phyloP scores from a whole-genome alignment of 2,888 invertebrate species.

The Alsophila aescularia region DNA sequence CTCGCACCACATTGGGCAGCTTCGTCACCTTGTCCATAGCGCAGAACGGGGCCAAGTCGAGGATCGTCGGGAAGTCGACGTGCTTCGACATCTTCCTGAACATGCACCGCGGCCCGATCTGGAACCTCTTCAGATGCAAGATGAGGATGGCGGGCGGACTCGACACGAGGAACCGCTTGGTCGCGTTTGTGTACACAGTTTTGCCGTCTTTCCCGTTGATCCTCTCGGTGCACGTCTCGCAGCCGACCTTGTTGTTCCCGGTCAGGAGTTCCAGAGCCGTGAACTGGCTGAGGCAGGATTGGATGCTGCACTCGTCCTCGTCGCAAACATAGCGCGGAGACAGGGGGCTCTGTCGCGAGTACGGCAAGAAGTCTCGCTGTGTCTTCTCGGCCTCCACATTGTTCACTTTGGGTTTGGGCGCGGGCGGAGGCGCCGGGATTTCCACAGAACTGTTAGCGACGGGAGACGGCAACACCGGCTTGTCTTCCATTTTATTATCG shows the following conservation, averaged over 20 bases:
- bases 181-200: constrained; percentile 91
- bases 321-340: constrained; percentile 89
- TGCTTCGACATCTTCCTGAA: constrained; percentile 93
- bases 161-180: constrained; percentile 93
- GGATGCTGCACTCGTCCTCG: constrained; percentile 92
- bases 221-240: constrained; percentile 94
- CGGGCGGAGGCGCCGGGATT: constrained; percentile 50
- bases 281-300: constrained; percentile 96
- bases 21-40: constrained; percentile 87
- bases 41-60: constrained; percentile 97
- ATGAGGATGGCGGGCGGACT: constrained; percentile 97
- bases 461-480: constrained; percentile 58
- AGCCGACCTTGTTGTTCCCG: constrained; percentile 96
- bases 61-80: constrained; percentile 92
- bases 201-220: constrained; percentile 88
- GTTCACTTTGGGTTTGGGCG: constrained; percentile 59
- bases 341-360: constrained; percentile 77
- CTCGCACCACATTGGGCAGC: constrained; percentile 85
- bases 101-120: constrained; percentile 89
- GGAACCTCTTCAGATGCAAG: constrained; percentile 97
- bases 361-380: constrained; percentile 62
- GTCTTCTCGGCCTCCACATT: constrained; percentile 63
- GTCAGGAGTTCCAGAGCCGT: constrained; percentile 95
- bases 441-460: constrained; percentile 44
- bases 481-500: constrained; percentile 48